Evolutionary conservation across 2,797 vertebrate species (phyloP), one percentile per base, ranked within the genome.

Genomic region (Falco naumanni): DNA sequence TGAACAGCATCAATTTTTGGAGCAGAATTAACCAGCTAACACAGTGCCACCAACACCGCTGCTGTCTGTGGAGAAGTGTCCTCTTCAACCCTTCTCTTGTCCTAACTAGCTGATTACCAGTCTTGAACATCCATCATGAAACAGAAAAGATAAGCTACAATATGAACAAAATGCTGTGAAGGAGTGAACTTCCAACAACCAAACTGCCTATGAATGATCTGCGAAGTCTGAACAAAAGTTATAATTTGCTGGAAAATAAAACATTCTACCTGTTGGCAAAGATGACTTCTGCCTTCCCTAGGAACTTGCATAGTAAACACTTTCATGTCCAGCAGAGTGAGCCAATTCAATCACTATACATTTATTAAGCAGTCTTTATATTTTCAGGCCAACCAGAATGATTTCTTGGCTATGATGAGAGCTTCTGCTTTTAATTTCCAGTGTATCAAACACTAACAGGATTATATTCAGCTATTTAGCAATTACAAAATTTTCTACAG

Each of bases 341-440:
- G 91, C 45, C 82, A 66, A 70, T 66, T 89, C 60, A 81, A 79
- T 53, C 66, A 22, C 70, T 70, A 79, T 70, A 65, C 43, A 74
- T 86, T 79, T 72, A 90, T 78, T 59, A 87, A 82, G n/a, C 28
- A 90, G 57, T 28, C 31, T 91, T 87, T 66, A 45, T 43, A 61
- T 72, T 90, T 92, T 76, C 70, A 79, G 66, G 87, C 56, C 91
- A 94, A 86, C 51, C 22, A 0, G 68, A 85, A 96, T 63, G 33
- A 80, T 75, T 93, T 92, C 64, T 86, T 97, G 91, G 85, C 89
- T 88, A 68, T 0, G 0, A 63, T 6, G 11, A 85, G 66, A 95
- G 77, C 85, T 95, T 96, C 94, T 96, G 94, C 88, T 96, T 96
- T 93, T 86, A 90, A 95, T 93, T 95, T 95, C 86, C 59, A 66